Conservation (phyloP, 1,140 invertebrate species). For the Drosophila kikkawai region DNA sequence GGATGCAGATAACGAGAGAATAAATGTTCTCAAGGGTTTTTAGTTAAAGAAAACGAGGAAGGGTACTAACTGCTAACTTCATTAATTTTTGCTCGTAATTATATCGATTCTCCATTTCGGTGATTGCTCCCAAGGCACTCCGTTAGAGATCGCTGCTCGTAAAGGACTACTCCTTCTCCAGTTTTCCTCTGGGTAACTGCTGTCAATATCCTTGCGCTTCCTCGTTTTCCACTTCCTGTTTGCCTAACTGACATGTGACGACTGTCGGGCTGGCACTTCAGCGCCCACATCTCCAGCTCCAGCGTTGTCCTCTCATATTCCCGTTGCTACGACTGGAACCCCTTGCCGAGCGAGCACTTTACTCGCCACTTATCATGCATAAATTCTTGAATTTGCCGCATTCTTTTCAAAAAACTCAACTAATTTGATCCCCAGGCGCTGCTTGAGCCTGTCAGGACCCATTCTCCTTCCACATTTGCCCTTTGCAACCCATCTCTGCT, state of each 20-base stretch:
- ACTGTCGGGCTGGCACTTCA: conserved; percentile 50
- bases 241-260: conserved; percentile 64
- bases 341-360: conserved; percentile 54
- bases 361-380: conserved; percentile 61
- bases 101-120: neutral
- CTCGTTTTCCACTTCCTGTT: conserved; percentile 57
- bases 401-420: conserved; percentile 72
- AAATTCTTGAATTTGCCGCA: conserved; percentile 66
- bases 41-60: neutral
- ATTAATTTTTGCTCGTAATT: neutral
- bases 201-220: conserved; percentile 62
- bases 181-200: conserved; percentile 18
- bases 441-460: conserved; percentile 55
- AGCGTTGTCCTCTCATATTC: conserved; percentile 28
- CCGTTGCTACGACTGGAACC: conserved; percentile 27
- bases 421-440: conserved; percentile 80
- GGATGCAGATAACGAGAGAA: neutral
- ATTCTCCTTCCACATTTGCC: neutral
- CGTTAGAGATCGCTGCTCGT: neutral
- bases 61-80: neutral
- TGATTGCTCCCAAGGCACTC: neutral
- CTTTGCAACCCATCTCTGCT: neutral
- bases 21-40: neutral
- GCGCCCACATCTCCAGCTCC: conserved; percentile 5
- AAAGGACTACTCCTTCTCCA: neutral